These are phyloP conservation scores for Carlito syrichta DNA, from an alignment of 2,113 vertebrate species.

Conservation along the genomic window DNA sequence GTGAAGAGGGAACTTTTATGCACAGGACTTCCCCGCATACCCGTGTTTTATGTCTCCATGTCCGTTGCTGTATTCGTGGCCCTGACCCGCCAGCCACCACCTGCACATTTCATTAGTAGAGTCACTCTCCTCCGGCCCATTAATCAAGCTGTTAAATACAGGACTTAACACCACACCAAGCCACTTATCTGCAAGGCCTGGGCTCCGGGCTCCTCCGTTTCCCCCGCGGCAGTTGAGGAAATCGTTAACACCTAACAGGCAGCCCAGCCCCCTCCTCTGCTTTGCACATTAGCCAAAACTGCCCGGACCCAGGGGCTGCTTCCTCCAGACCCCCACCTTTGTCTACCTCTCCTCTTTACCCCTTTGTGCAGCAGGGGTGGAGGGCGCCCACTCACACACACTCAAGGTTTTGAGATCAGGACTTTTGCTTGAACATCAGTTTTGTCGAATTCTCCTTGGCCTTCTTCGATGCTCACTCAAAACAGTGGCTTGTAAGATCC, in stretches of 20 bases:
- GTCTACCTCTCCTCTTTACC: neutral
- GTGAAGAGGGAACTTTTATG: rapidly evolving
- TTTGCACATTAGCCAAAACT: neutral
- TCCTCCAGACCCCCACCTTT: neutral
- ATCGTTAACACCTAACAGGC: neutral
- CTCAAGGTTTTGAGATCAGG: rapidly evolving
- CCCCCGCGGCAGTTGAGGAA: neutral
- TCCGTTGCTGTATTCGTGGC: rapidly evolving
- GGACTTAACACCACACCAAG: slow-evolving; percentile 53
- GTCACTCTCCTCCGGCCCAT: neutral
- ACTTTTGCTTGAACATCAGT: neutral
- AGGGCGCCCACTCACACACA: rapidly evolving
- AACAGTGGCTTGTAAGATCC: rapidly evolving
- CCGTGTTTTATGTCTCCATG: rapidly evolving
- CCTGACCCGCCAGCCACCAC: neutral
- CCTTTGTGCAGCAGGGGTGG: rapidly evolving
- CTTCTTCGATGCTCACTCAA: neutral
- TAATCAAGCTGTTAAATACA: slow-evolving; percentile 57
- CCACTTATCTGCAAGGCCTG: neutral
- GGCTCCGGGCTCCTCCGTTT: neutral
- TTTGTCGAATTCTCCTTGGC: rapidly evolving
- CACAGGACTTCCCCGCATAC: neutral
- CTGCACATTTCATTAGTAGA: slow-evolving; percentile 48
- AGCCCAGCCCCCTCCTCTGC: neutral
- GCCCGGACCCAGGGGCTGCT: rapidly evolving